phyloP scores from a whole-genome alignment of 92 coral and sea anemone species.

The Paragorgia papillata region DNA sequence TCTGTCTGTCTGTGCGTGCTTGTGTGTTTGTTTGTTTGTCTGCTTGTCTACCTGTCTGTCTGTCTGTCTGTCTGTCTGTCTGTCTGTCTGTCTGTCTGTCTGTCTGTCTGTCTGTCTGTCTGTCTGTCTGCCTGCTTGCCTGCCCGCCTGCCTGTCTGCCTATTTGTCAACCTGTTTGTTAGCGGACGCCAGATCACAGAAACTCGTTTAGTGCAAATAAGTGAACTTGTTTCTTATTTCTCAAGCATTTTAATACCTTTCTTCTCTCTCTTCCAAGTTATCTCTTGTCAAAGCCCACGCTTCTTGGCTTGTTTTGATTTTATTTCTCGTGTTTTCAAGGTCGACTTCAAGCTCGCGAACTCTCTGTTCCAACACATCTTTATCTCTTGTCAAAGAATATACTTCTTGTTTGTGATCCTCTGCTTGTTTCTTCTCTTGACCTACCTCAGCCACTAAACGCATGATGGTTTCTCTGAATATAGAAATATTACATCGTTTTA shows the following conservation, averaged over 20 bases:
- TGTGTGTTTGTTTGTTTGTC: too few relatives aligned
- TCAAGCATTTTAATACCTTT: constrained; percentile 59
- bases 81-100: not conserved
- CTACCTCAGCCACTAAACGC: constrained; percentile 96
- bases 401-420: constrained; percentile 70
- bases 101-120: not conserved
- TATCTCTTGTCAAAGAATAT: constrained; percentile 69
- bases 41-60: too few relatives aligned
- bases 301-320: constrained; percentile 91
- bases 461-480: constrained; percentile 84
- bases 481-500: not conserved
- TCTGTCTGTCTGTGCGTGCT: too few relatives aligned
- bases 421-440: constrained; percentile 93
- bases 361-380: constrained; percentile 80
- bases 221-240: too few relatives aligned
- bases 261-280: constrained; percentile 74
- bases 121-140: too few relatives aligned
- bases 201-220: too few relatives aligned
- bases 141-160: too few relatives aligned
- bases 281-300: constrained; percentile 84
- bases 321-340: constrained; percentile 71
- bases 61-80: not conserved
- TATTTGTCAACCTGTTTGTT: not conserved
- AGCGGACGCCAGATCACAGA: too few relatives aligned
- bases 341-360: constrained; percentile 85